phyloP scores from a whole-genome alignment of 2,888 invertebrate species.

The Creontiades dilutus region DNA sequence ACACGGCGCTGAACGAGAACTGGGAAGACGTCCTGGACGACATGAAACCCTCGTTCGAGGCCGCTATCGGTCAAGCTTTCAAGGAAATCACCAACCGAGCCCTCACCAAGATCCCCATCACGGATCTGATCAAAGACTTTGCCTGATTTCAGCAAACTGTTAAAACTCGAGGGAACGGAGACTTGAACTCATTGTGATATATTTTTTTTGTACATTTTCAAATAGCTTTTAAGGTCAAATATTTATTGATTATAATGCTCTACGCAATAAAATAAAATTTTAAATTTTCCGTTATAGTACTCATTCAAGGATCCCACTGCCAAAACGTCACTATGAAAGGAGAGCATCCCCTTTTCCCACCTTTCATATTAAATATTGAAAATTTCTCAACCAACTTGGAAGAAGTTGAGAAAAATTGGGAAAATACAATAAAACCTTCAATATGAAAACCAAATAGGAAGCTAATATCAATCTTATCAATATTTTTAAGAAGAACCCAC shows the following conservation, averaged over 20 bases:
- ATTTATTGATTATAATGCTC: neutral
- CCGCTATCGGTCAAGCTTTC: constrained; percentile 78
- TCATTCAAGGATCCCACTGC: too few relatives aligned
- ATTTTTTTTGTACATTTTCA: constrained; percentile 1
- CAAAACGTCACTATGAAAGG: too few relatives aligned
- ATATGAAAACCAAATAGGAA: too few relatives aligned
- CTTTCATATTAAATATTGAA: too few relatives aligned
- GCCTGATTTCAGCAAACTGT: neutral
- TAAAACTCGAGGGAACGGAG: neutral
- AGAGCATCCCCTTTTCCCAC: too few relatives aligned
- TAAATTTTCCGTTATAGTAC: neutral
- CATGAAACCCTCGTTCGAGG: constrained; percentile 78
- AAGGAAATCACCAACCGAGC: constrained; percentile 78
- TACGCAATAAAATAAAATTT: neutral
- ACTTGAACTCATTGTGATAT: constrained; percentile 27
- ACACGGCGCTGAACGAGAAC: constrained; percentile 80
- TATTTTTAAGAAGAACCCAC: too few relatives aligned
- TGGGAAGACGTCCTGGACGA: constrained; percentile 79
- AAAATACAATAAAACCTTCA: too few relatives aligned
- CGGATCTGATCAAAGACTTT: constrained; percentile 59
- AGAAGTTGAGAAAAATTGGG: too few relatives aligned
- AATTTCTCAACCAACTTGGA: too few relatives aligned
- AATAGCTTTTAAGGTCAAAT: neutral
- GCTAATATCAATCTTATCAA: too few relatives aligned
- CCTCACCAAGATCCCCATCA: constrained; percentile 77